phyloP scores from a whole-genome alignment of 2,797 vertebrate genomes.

The Hafferia zeledoni region DNA sequence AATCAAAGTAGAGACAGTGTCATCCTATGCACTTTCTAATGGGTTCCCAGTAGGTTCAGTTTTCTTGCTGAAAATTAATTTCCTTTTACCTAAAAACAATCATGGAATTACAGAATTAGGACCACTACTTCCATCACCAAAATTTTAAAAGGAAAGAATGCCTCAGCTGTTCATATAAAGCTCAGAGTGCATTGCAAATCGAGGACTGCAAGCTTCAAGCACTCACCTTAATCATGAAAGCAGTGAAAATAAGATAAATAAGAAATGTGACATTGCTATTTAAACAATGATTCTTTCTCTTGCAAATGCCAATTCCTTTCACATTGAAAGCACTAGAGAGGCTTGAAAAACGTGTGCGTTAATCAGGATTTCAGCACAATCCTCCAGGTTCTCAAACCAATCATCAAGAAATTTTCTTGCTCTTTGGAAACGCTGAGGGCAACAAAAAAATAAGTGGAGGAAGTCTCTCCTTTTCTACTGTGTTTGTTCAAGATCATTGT shows the following conservation, averaged over 20 bases:
- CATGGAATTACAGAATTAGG: slow-evolving; percentile 18
- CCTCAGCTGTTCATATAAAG: neutral
- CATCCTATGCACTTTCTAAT: slow-evolving; percentile 13
- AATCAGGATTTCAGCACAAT: slow-evolving; percentile 42
- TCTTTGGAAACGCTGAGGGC: neutral
- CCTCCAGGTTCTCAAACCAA: slow-evolving; percentile 39
- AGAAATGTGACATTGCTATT: slow-evolving; percentile 45
- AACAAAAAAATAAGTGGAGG: neutral
- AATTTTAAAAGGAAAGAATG: neutral
- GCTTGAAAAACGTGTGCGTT: neutral
- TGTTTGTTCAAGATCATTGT: neutral
- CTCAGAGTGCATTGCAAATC: neutral
- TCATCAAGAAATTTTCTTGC: neutral
- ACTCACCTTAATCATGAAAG: slow-evolving; percentile 34
- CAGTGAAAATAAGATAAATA: slow-evolving; percentile 54
- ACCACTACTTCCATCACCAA: neutral
- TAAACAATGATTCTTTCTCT: slow-evolving; percentile 60
- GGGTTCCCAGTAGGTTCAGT: neutral
- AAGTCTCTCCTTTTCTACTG: neutral
- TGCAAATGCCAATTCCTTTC: slow-evolving; percentile 35
- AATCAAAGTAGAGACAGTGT: slow-evolving; percentile 37
- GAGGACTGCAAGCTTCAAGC: slow-evolving; percentile 8
- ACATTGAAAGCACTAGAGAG: slow-evolving; percentile 46
- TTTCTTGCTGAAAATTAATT: slow-evolving; percentile 46
- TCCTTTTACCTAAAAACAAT: slow-evolving; percentile 39